A percentile compares a stretch with the other conserved stretches of the same genome.
Conservation (phyloP, 2,797 vertebrate species). For the Danio choprae region DNA sequence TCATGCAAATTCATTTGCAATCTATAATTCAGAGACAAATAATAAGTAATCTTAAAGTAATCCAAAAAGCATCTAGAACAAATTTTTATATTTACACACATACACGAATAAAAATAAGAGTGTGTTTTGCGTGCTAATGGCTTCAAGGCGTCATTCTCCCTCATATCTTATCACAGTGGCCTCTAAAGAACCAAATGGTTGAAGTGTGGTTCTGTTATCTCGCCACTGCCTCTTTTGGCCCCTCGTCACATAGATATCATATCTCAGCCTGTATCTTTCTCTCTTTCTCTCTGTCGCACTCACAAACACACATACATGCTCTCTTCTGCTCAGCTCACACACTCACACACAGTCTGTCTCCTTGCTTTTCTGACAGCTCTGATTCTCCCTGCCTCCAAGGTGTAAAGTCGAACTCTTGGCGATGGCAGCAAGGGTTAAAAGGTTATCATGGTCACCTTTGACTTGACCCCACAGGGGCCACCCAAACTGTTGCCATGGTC, state of each 20-base stretch:
- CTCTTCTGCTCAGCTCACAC: slow-evolving; percentile 6
- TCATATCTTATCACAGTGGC: slow-evolving; percentile 63
- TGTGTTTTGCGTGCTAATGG: slow-evolving; percentile 46
- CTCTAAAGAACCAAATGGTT: slow-evolving; percentile 59
- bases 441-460: slow-evolving; percentile 63
- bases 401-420: slow-evolving; percentile 59
- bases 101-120: not conserved
- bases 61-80: too few species aligned
- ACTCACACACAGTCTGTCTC: slow-evolving; percentile 9
- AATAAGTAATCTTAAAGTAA: too few species aligned
- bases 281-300: slow-evolving; percentile 35
- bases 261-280: slow-evolving; percentile 53
- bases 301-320: slow-evolving; percentile 18
- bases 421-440: slow-evolving; percentile 54
- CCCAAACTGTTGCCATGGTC: slow-evolving; percentile 54
- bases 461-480: slow-evolving; percentile 50
- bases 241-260: slow-evolving; percentile 65
- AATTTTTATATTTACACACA: not conserved
- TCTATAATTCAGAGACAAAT: too few species aligned
- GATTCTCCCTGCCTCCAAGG: slow-evolving; percentile 47
- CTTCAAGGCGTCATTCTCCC: slow-evolving; percentile 53
- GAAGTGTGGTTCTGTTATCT: slow-evolving; percentile 59
- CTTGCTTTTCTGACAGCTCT: slow-evolving; percentile 41
- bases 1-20: too few species aligned
- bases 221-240: slow-evolving; percentile 57